Conservation (phyloP, 2,113 vertebrate genomes). For the Neodontobutis hainanensis region DNA sequence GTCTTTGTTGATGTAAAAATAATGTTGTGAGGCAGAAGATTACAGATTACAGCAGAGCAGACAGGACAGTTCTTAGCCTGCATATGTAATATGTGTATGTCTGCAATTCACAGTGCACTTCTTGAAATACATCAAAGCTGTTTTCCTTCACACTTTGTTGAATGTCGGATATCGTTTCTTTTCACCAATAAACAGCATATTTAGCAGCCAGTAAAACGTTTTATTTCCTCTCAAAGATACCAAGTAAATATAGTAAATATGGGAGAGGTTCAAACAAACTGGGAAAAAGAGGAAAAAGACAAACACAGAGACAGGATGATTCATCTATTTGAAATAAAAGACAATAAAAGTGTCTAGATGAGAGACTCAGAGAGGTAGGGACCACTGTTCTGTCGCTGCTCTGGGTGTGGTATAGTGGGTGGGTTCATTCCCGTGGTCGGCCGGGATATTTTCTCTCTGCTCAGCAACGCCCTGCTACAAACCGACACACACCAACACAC, state of each 20-base stretch:
- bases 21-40: no score
- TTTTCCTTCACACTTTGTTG: neutral
- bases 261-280: neutral
- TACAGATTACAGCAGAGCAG: neutral
- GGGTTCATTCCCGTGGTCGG: constrained; percentile 68
- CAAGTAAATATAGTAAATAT: neutral
- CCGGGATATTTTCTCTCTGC: constrained; percentile 74
- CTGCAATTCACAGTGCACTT: neutral
- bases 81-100: neutral
- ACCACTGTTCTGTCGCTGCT: constrained; percentile 38
- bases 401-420: constrained; percentile 75
- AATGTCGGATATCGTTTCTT: neutral
- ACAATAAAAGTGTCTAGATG: constrained; percentile 34
- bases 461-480: constrained; percentile 70
- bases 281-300: constrained; percentile 8
- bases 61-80: neutral
- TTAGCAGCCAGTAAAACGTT: neutral
- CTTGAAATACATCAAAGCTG: neutral
- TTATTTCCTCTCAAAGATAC: neutral
- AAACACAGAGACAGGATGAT: constrained; percentile 18
- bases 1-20: no score
- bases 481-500: constrained; percentile 38
- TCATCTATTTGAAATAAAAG: constrained; percentile 32
- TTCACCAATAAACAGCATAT: neutral
- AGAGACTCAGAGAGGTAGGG: constrained; percentile 27